These are phyloP conservation scores for Pterostichus madidus DNA, from an alignment of 2,888 invertebrate species.

Conservation along the genomic window DNA sequence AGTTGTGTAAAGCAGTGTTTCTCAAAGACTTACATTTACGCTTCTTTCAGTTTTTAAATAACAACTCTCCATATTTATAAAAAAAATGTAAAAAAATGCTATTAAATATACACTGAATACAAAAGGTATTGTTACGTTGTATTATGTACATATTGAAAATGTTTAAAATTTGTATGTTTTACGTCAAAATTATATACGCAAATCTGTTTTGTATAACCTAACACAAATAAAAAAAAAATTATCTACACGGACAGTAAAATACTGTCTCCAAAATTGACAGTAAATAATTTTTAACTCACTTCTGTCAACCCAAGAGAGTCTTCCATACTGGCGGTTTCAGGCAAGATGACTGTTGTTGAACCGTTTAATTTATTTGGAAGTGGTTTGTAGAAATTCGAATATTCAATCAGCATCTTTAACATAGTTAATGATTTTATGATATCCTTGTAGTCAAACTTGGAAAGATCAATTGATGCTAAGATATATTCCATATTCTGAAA, in stretches of 20 bases:
- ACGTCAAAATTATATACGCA: neutral
- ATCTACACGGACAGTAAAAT: neutral
- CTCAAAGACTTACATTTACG: too few relatives aligned
- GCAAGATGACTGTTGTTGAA: neutral
- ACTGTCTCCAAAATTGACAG: neutral
- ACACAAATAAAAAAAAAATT: conserved; percentile 2
- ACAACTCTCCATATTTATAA: too few relatives aligned
- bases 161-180: conserved; percentile 7
- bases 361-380: conserved; percentile 9
- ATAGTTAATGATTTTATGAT: neutral
- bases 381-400: conserved; percentile 11
- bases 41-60: too few relatives aligned
- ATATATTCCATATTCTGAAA: neutral
- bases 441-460: conserved; percentile 15
- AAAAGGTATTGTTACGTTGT: too few relatives aligned
- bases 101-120: too few relatives aligned
- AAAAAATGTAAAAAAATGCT: too few relatives aligned
- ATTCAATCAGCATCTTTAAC: conserved; percentile 17
- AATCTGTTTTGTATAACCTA: neutral
- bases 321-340: neutral
- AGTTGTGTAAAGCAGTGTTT: too few relatives aligned
- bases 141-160: neutral
- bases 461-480: neutral
- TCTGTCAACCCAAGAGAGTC: neutral
- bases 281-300: neutral